Base-by-base conservation (phyloP, 2,888 invertebrate genomes). In the Sesia bembeciformis region DNA sequence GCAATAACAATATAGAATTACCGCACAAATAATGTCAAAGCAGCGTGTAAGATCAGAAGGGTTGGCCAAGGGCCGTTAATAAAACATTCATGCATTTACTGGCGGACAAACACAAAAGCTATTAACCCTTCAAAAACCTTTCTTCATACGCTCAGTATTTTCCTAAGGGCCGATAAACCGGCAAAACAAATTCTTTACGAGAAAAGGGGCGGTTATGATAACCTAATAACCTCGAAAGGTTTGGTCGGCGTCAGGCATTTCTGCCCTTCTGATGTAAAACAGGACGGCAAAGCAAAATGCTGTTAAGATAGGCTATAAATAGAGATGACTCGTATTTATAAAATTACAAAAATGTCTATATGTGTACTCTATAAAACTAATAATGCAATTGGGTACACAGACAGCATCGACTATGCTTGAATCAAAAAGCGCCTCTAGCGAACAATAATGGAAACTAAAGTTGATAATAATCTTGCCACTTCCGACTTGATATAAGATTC, bases 121-220 rank as follows among this genome's bases (percentile, higher is more conserved):
- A 57, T 59, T 58, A 58, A 56, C 54, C 57, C 53, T 43, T 54
- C 54, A 53, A 56, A 60, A 46, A 46, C 46, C 46, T 46, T 46
- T 46, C 59, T 57, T 55, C 50, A 50, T 56, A 53, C 57, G 40
- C 53, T 57, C 46, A 50, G 50, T 61, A 57, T 59, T 58, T 61
- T 57, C 56, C 57, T 66, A 62, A 62, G 56, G 64, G 63, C 58
- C 62, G 65, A 70, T 68, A 70, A 72, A 71, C 67, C 60, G 66
- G 65, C 67, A 68, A 69, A 70, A 66, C 60, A 62, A 57, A 63
- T 68, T 69, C 66, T 63, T 72, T 67, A 3, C 40, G 52, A 38
- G 51, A 63, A 65, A 68, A 65, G 67, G 46, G 67, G 68, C 65
- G 65, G 69, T 71, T 72, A 72, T 75, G 74, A 79, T 82, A 84